phyloP scores from a whole-genome alignment of 1,140 invertebrate species.

The Aphis craccivora region DNA sequence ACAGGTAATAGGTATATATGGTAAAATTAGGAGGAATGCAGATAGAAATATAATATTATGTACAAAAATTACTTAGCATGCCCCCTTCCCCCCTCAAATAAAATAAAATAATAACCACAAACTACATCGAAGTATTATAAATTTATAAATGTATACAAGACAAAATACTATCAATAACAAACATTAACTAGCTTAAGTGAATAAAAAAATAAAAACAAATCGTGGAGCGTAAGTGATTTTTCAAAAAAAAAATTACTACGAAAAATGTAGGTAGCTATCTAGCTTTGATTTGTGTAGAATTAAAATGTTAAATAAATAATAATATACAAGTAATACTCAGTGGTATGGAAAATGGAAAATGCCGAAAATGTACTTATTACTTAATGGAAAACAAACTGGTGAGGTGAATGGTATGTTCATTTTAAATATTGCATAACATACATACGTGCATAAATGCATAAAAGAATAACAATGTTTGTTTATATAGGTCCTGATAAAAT shows the following conservation, averaged over 20 bases:
- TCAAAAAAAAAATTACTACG: background rate
- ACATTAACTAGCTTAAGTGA: background rate
- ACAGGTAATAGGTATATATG: background rate
- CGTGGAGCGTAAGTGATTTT: background rate
- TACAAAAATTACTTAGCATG: too few relatives aligned
- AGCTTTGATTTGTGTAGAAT: background rate
- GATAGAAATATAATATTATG: too few relatives aligned
- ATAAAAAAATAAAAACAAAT: background rate
- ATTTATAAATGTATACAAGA: background rate
- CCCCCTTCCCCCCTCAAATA: too few relatives aligned
- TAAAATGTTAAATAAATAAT: too few relatives aligned
- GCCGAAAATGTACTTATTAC: too few relatives aligned
- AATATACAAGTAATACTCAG: background rate
- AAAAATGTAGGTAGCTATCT: background rate
- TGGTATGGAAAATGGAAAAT: too few relatives aligned
- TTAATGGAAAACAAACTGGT: too few relatives aligned
- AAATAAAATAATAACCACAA: too few relatives aligned
- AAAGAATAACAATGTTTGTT: background rate
- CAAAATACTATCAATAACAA: background rate
- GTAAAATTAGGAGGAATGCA: too few relatives aligned
- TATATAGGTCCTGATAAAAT: background rate
- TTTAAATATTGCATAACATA: too few relatives aligned
- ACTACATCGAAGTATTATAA: background rate
- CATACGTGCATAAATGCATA: background rate
- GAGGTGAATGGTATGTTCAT: too few relatives aligned